A percentile compares a stretch with the other conserved stretches of the same genome.
phyloP scores from a whole-genome alignment of 2,797 vertebrate species.

The Tapera naevia region DNA sequence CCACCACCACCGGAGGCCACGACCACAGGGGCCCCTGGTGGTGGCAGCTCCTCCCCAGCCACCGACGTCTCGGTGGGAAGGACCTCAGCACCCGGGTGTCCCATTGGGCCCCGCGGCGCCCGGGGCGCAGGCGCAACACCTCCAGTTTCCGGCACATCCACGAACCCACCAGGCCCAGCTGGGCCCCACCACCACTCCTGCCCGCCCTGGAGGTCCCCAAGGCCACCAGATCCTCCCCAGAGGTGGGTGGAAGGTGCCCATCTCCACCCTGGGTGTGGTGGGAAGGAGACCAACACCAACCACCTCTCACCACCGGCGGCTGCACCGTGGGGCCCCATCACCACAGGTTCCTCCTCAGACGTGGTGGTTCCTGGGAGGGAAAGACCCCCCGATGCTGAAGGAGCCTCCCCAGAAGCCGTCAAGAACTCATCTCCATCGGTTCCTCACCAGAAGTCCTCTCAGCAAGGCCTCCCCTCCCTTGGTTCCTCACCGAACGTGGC shows the following conservation, averaged over 20 bases:
- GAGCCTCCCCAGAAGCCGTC: background rate
- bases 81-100: background rate
- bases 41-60: background rate
- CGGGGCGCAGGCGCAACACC: background rate
- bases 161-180: background rate
- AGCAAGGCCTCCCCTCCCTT: background rate
- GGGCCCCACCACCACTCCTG: background rate
- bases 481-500: background rate
- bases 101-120: background rate
- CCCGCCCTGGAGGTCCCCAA: background rate
- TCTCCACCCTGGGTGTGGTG: background rate
- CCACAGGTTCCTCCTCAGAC: background rate
- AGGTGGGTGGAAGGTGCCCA: background rate
- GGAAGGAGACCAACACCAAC: background rate
- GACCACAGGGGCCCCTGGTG: background rate
- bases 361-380: background rate
- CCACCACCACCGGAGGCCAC: background rate
- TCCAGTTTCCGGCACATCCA: background rate
- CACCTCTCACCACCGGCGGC: background rate
- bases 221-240: background rate
- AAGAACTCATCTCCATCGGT: background rate
- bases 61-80: background rate
- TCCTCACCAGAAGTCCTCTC: background rate
- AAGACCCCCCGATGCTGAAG: background rate
- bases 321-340: rapidly evolving